Base-by-base conservation (phyloP, 2,888 invertebrate genomes). In the Chelonus formosanus region DNA sequence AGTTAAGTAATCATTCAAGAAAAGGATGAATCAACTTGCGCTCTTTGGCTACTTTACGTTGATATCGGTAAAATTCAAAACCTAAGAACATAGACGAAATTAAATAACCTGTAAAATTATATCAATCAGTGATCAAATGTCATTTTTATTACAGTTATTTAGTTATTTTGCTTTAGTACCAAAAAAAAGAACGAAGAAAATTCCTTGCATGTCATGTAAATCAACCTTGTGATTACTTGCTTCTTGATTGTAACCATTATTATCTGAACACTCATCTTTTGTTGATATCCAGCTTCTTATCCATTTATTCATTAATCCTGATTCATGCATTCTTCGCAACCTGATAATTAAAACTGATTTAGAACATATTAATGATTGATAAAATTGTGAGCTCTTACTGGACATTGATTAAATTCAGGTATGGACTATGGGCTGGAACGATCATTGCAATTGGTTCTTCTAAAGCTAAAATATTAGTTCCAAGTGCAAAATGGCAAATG, bases 121-220 rank as follows among this genome's bases (percentile, higher is more conserved):
- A 40, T 5, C 4, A 40, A 40, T 40, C 20, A 20, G 20, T 20
- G 20, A 20, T 20, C 20, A 2, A 20, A 20, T 20, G 20, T 20
- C 20, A 20, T 20, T 20, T 40, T 40, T 40, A 4, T 40, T 3
- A 40, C 2, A 40, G 3, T 40, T 40, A 40, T 6, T 40, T 40
- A 20, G 20, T 40, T 40, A 40, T 40, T 40, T 20, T 48, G 5
- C n/a, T 3, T 20, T 20, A 7, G 32, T 87, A 93, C 95, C 95
- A 62, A 95, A 84, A 62, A 94, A 87, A 3, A 96, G 85, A 0
- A 96, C 91, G 75, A 95, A 91, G 85, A 96, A 96, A 35, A 94
- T 95, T 7, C 96, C 96, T 83, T 96, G 95, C 95, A 96, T 96
- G 77, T 96, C 96, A 60, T 91, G 89, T 73, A 96, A 87, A 81